Base-by-base conservation (phyloP, 2,797 vertebrate genomes). In the Mico argentatus region DNA sequence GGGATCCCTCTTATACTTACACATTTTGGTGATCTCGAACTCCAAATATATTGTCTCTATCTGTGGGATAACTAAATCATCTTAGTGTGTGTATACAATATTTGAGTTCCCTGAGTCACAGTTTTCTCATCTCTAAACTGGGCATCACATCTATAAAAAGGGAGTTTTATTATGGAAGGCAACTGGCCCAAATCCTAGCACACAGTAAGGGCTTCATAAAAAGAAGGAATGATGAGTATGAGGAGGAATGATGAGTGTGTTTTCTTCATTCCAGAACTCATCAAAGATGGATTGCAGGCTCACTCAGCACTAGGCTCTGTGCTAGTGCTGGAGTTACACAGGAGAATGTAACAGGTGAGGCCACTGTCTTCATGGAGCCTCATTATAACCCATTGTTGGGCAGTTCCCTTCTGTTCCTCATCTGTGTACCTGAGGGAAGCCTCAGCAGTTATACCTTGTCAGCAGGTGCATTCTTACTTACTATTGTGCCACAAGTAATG, bases 361-460 rank as follows among this genome's bases (percentile, higher is more conserved):
- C 7, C 26, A 15, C 15, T 88, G 26, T n/a, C 22, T 11, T 70
- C 20, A 5, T 13, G 30, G 46, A 10, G 17, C 11, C 12, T 20
- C 2, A 3, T 44, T 20, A 20, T 27, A 20, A 12, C 1, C 17
- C 7, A 2, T 5, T 50, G 2, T 30, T 59, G 6, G 19, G 48
- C 41, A 61, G 2, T 72, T 13, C 3, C 15, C 5, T 2, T 30
- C 0, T 2, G 11, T 87, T 80, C 36, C 19, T 88, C 19, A 9
- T 79, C 50, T 48, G 0, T 59, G 44, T 59, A 44, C 67, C 13
- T 30, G 8, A 50, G 22, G 24, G 4, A 87, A 10, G 4, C 19
- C 39, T 77, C 73, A 50, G 27, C n/a, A 79, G 17, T 36, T 64
- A 5, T 5, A 24, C 72, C 46, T 0, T 36, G 6, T 85, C 72